Evolutionary conservation across 1,140 invertebrate species (phyloP).

Genomic region (Euschistus heros): DNA sequence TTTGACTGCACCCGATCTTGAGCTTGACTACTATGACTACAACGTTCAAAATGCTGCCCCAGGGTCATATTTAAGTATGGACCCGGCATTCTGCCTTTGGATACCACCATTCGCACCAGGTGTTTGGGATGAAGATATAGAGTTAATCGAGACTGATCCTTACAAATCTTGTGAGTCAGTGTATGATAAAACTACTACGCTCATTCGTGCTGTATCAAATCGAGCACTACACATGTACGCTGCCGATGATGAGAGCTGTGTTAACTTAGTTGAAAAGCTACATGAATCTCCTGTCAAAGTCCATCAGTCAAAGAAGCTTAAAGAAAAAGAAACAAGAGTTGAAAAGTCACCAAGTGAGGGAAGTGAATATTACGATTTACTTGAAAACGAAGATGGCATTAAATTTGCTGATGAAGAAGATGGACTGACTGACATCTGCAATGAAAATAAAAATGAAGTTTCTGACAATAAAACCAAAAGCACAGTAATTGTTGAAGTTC

Average conservation of each 20-base stretch:
- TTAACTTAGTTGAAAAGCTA: conserved; percentile 30
- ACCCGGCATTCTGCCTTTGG: conserved; percentile 75
- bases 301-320: conserved; percentile 28
- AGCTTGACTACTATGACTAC: conserved; percentile 82
- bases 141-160: neutral
- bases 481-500: conserved; percentile 20
- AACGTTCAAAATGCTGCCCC: conserved; percentile 67
- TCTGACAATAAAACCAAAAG: conserved; percentile 15
- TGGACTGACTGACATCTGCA: conserved; percentile 30
- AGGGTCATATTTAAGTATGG: conserved; percentile 75
- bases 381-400: conserved; percentile 37
- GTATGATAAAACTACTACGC: conserved; percentile 26
- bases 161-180: conserved; percentile 24
- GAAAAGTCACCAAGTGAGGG: conserved; percentile 32
- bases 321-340: conserved; percentile 35
- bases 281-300: conserved; percentile 34
- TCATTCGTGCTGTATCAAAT: conserved; percentile 32
- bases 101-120: conserved; percentile 57
- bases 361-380: conserved; percentile 36
- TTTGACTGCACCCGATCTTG: conserved; percentile 56
- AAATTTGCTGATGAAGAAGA: conserved; percentile 43
- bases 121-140: conserved; percentile 25
- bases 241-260: conserved; percentile 18
- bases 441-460: neutral
- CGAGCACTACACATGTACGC: conserved; percentile 22